Base-by-base conservation (phyloP, 2,113 vertebrate species). In the Campylomormyrus tamandua region DNA sequence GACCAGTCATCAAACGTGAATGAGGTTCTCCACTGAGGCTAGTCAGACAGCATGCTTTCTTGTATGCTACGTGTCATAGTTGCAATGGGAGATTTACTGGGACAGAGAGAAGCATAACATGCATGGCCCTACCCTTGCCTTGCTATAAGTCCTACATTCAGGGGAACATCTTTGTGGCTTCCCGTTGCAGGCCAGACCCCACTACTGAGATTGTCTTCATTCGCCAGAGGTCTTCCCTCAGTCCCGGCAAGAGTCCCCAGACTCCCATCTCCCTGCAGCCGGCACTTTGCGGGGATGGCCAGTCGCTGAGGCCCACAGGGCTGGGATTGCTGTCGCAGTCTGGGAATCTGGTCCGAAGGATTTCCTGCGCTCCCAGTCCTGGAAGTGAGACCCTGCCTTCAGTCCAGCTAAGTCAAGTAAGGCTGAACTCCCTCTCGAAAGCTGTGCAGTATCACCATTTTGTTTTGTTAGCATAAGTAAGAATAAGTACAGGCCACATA, bases 181-280 rank as follows among this genome's bases (percentile, higher is more conserved):
- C 1, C 27, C 27, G 88, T 35, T 92, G 35, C 92, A 99, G 98
- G 94, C 95, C 96, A 7, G 97, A 98, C 91, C 95, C 96, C 19
- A 95, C 96, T 2, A 98, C 97, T 94, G 98, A 99, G 90, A 97
- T 99, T 74, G 97, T 97, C 77, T 99, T 98, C 91, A 97, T 99
- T 93, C 94, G 97, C 83, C 94, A 95, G 90, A 95, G 95, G n/a
- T 94, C 91, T 2, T 93, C 91, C 3, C 92, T 93, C 83, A 91
- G 91, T 91, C 95, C 94, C 83, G 93, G 93, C 91, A 96, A 96
- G 89, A 94, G 92, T 3, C 92, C 92, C 3, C 96, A 96, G 9
- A 93, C 91, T 83, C 93, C 96, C 21, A 93, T 94, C 91, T 94
- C 91, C 58, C 90, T 93, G 52, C 94, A 93, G 77, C 92, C 90